A percentile compares a stretch with the other conserved stretches of the same genome.
phyloP scores from a whole-genome alignment of 2,797 vertebrate genomes.

The Natrix natrix region DNA sequence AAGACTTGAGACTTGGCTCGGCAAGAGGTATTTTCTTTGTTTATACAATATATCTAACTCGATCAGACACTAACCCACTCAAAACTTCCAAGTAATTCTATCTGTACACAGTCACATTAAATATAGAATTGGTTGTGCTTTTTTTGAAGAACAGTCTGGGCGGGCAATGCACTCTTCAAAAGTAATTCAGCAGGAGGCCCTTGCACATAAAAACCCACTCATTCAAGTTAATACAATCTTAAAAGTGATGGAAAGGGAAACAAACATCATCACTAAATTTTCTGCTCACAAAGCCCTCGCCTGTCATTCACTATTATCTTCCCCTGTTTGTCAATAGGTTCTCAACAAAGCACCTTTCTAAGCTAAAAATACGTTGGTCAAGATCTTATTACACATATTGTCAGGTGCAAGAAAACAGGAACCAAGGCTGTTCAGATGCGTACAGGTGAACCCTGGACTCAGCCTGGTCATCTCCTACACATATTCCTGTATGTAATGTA shows the following conservation, averaged over 20 bases:
- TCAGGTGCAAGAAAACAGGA: neutral
- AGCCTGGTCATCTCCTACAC: neutral
- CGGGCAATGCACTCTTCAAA: neutral
- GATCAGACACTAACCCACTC: neutral
- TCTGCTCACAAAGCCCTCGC: neutral
- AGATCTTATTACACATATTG: neutral
- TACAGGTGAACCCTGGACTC: neutral
- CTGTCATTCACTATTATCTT: neutral
- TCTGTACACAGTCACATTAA: neutral
- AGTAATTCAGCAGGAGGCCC: neutral
- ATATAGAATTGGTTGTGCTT: neutral
- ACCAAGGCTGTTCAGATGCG: neutral
- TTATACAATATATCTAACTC: conserved; percentile 1
- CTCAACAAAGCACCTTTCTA: neutral
- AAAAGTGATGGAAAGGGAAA: neutral
- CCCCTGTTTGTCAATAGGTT: neutral
- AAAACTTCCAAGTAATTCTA: neutral
- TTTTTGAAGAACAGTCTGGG: neutral
- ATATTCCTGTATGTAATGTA: neutral
- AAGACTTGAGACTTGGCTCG: neutral
- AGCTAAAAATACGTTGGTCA: neutral
- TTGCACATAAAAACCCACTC: neutral
- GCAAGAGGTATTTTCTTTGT: neutral
- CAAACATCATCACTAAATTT: neutral
- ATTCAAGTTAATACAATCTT: neutral